Conservation (phyloP, 2,888 invertebrate species). For the Macaria liturata region DNA sequence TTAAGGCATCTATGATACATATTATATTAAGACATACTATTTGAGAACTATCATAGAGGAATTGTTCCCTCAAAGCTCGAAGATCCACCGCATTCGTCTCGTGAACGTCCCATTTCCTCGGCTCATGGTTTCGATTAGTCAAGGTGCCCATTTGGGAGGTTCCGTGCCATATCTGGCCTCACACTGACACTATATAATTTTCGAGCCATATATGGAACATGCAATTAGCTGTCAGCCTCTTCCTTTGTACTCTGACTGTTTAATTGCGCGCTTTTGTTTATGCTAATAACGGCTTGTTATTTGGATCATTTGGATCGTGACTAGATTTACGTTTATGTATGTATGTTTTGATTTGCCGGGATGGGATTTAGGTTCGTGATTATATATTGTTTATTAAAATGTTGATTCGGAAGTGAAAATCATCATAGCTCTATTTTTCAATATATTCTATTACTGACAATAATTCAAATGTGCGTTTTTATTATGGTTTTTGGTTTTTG, state of each 20-base stretch:
- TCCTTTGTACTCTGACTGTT: slow-evolving; percentile 57
- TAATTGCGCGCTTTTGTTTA: slow-evolving; percentile 38
- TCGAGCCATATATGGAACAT: slow-evolving; percentile 63
- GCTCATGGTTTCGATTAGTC: slow-evolving; percentile 69
- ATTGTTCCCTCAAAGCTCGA: too few species aligned
- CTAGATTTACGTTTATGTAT: not conserved
- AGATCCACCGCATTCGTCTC: slow-evolving; percentile 12
- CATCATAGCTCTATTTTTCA: too few species aligned
- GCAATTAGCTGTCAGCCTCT: slow-evolving; percentile 72
- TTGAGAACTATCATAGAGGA: too few species aligned
- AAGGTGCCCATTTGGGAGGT: slow-evolving; percentile 66
- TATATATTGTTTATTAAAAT: too few species aligned
- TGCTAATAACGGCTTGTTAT: slow-evolving; percentile 31
- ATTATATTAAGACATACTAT: too few species aligned
- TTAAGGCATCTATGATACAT: too few species aligned
- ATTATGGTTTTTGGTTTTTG: too few species aligned
- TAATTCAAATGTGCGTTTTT: too few species aligned
- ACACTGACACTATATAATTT: slow-evolving; percentile 65
- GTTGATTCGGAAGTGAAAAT: too few species aligned
- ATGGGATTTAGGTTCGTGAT: too few species aligned
- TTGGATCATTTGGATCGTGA: slow-evolving; percentile 18
- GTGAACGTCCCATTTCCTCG: slow-evolving; percentile 56
- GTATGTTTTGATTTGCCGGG: too few species aligned
- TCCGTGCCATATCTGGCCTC: slow-evolving; percentile 57
- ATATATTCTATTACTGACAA: too few species aligned